phyloP scores from a whole-genome alignment of 2,888 invertebrate species.

The Polia nebulosa region DNA sequence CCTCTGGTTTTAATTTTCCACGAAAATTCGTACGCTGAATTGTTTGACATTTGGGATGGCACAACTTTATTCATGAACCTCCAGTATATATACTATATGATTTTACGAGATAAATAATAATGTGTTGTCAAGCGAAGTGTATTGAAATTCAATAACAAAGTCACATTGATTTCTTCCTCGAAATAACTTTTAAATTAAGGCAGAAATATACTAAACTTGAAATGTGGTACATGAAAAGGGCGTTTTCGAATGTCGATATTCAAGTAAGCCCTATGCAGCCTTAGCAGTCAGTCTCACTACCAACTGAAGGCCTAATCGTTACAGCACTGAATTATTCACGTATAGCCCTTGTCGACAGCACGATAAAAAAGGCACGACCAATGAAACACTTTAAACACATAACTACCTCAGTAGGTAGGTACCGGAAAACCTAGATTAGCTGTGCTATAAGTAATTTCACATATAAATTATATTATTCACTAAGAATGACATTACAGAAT shows the following conservation, averaged over 20 bases:
- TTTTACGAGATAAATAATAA: background rate
- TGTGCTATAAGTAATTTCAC: background rate
- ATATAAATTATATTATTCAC: background rate
- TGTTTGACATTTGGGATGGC: slow-evolving; percentile 9
- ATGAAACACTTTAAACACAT: background rate
- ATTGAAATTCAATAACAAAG: background rate
- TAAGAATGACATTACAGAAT: too few relatives aligned
- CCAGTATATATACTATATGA: background rate
- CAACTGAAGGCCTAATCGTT: background rate
- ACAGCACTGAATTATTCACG: background rate
- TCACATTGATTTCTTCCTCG: background rate
- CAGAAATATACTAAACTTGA: background rate
- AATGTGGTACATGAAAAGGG: slow-evolving; percentile 14
- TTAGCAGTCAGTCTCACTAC: background rate
- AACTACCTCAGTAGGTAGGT: background rate
- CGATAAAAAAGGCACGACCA: background rate
- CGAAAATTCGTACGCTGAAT: slow-evolving; percentile 27
- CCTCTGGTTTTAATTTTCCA: slow-evolving; percentile 29
- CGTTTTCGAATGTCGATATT: slow-evolving; percentile 3
- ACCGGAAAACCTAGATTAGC: background rate
- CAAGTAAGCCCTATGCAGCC: background rate
- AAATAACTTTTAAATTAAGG: background rate
- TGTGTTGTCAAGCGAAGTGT: background rate
- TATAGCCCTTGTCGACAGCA: background rate
- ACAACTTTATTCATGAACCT: background rate